Base-by-base conservation (phyloP, 92 coral and sea anemone genomes). In the Nematostella vectensis region DNA sequence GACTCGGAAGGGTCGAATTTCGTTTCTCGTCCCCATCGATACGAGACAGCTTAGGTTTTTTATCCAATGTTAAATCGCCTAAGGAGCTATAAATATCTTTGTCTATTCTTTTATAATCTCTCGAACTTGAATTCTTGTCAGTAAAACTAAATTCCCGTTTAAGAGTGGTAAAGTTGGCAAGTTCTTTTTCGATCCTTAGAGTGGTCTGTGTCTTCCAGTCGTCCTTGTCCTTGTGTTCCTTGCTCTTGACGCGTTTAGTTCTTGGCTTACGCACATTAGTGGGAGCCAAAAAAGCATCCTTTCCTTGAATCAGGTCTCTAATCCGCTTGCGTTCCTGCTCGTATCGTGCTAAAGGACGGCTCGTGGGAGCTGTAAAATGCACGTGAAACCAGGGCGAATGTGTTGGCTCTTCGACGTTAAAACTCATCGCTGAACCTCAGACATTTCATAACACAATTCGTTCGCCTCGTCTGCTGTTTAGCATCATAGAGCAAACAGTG, bases 371-470 rank as follows among this genome's bases (percentile, higher is more conserved):
- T 12, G 72, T 66, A 25, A 66, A 66, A 59, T 66, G 62, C 6
- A 66, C 72, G 11, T 66, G 63, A 27, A 66, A 55, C 72, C 72
- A 66, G 9, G 72, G 72, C 29, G 72, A 66, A 45, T 33, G 6
- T 15, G 40, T 33, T 31, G 63, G 24, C 19, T 57, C 72, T 39
- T 66, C 71, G 8, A 66, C 20, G 25, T 65, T 45, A 25, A 53
- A 18, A 38, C 50, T 27, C 61, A 65, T 39, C 3, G 43, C 21
- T 19, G 23, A 55, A 13, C 9, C 15, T 36, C n/a, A n/a, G n/a
- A n/a, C n/a, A n/a, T n/a, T n/a, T n/a, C n/a, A n/a, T n/a, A n/a
- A n/a, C n/a, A n/a, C n/a, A n/a, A n/a, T n/a, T n/a, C n/a, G n/a
- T n/a, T n/a, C n/a, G n/a, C n/a, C n/a, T n/a, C n/a, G n/a, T n/a